Percentiles rank a stretch among this genome's conserved stretches.
These are phyloP conservation scores for Tachysurus vachellii DNA, from an alignment of 2,113 vertebrate genomes.

Conservation along the genomic window DNA sequence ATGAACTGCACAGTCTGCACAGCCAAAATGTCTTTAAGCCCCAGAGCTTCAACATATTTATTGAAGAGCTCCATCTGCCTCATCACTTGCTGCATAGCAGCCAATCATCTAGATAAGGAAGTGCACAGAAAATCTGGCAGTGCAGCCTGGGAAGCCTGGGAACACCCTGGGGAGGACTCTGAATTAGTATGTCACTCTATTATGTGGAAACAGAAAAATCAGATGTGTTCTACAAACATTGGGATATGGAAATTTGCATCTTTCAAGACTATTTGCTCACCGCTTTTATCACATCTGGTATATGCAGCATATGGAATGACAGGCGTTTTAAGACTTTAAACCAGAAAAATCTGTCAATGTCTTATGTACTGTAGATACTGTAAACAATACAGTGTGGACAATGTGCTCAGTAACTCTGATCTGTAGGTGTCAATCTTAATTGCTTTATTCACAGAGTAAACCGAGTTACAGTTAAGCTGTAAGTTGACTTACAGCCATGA, in stretches of 20 bases:
- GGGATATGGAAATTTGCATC: not conserved
- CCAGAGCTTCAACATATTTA: not conserved
- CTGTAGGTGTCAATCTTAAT: not conserved
- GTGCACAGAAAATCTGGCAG: not conserved
- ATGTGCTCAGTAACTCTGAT: not conserved
- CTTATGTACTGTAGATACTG: not conserved
- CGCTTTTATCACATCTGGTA: not conserved
- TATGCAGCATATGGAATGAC: not conserved
- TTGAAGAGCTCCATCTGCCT: not conserved
- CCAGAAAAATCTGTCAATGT: not conserved
- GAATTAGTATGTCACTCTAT: not conserved
- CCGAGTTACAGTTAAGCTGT: not conserved
- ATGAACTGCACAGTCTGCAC: not conserved
- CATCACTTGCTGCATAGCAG: not conserved
- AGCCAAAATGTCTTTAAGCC: not conserved
- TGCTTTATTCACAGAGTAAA: not conserved
- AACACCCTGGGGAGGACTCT: not conserved
- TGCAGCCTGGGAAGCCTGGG: not conserved
- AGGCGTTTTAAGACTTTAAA: not conserved
- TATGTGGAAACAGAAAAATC: not conserved
- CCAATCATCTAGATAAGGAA: conserved; percentile 8
- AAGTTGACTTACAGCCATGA: not conserved
- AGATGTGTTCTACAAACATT: not conserved
- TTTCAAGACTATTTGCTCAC: not conserved
- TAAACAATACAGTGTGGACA: not conserved